These are phyloP conservation scores for Drosophila truncata DNA, from an alignment of 1,140 invertebrate genomes.

Conservation along the genomic window DNA sequence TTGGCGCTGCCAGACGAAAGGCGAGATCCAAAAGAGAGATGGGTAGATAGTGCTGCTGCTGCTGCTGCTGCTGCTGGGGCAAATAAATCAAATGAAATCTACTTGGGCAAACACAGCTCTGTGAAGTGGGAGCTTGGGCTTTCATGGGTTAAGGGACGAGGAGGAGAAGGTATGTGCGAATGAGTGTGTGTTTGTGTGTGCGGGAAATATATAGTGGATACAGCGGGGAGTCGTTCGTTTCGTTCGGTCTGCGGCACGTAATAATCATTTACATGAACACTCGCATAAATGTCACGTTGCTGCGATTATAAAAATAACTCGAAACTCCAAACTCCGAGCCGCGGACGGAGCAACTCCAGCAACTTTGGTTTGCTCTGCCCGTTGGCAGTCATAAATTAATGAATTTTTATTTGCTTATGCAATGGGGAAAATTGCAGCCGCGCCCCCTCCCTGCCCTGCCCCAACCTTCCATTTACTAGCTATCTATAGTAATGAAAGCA, in stretches of 20 bases:
- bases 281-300: constrained; percentile 83
- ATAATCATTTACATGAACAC: constrained; percentile 84
- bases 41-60: constrained; percentile 44
- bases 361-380: constrained; percentile 51
- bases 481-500: constrained; percentile 80
- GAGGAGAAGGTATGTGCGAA: neutral
- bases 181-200: constrained; percentile 12
- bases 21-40: neutral
- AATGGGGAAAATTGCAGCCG: constrained; percentile 73
- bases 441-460: neutral
- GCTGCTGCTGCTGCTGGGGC: constrained; percentile 44
- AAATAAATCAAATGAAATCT: constrained; percentile 79
- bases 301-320: constrained; percentile 80
- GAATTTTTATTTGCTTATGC: constrained; percentile 84
- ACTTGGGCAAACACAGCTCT: constrained; percentile 67
- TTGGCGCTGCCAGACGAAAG: constrained; percentile 58
- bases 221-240: constrained; percentile 37
- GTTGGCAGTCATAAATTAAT: constrained; percentile 80
- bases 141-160: neutral
- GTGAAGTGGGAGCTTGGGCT: constrained; percentile 25
- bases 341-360: constrained; percentile 7
- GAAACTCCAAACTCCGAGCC: constrained; percentile 65
- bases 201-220: constrained; percentile 19
- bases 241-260: constrained; percentile 67
- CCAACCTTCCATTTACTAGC: constrained; percentile 30